These are phyloP conservation scores for Sycobia sp. DNA, from an alignment of 1,140 invertebrate species.

Conservation along the genomic window DNA sequence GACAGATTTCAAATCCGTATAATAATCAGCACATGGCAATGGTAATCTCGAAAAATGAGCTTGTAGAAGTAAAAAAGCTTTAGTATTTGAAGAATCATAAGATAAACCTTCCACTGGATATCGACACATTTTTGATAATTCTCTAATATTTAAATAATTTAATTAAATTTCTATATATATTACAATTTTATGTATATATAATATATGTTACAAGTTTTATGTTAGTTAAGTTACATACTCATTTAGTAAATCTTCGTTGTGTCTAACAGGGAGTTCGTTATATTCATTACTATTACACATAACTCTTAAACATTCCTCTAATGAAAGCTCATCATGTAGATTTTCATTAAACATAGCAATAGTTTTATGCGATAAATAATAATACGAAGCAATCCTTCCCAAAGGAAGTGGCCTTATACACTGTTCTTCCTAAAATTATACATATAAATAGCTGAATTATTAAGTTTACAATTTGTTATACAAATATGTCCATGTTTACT, in stretches of 20 bases:
- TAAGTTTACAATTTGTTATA: background rate
- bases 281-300: conserved; percentile 91
- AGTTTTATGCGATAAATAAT: conserved; percentile 94
- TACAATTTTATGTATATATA: too few relatives aligned
- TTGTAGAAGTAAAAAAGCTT: conserved; percentile 92
- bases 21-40: conserved; percentile 91
- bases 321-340: conserved; percentile 68
- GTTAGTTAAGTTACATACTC: conserved; percentile 64
- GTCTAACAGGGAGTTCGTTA: conserved; percentile 91
- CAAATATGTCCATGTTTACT: background rate
- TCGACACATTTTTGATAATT: conserved; percentile 80
- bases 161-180: too few relatives aligned
- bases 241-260: conserved; percentile 97
- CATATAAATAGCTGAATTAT: background rate
- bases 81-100: conserved; percentile 90
- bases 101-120: conserved; percentile 74
- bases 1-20: conserved; percentile 95
- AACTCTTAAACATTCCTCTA: conserved; percentile 80
- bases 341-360: conserved; percentile 81
- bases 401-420: conserved; percentile 79
- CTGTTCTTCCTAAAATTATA: conserved; percentile 69
- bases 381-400: conserved; percentile 94
- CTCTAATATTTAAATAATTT: conserved; percentile 62
- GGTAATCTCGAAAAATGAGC: conserved; percentile 84
- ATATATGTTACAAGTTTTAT: background rate